Evolutionary conservation across 2,113 vertebrate genomes (phyloP), one percentile per base, ranked within the genome.

Genomic region (Eira barbara): DNA sequence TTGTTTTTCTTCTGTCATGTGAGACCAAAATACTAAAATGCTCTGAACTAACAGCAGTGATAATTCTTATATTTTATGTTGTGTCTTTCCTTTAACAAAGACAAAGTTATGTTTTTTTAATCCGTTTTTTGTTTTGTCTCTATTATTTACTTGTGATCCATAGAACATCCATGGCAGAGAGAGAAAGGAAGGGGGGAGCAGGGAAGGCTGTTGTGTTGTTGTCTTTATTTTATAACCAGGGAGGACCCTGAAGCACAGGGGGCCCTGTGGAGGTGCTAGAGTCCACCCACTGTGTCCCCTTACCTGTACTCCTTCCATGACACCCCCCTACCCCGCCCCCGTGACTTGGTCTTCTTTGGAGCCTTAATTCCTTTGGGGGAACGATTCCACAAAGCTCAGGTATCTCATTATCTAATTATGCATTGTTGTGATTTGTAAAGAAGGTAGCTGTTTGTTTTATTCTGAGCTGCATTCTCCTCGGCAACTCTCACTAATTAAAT

Each of bases 401-500:
- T 78, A 42, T 36, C 85, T 80, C 49, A 52, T 92, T 95, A 76
- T 71, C 84, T 91, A 96, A 92, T 97, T 94, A 87, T 89, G 20
- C 87, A 52, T 81, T 91, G 87, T 93, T 97, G 73, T 97, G 86
- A 97, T 96, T 95, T 82, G 7, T 52, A 86, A 73, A 63, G 59
- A 95, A 86, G 69, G 55, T 95, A 90, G 57, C 67, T 93, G 63
- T 95, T 97, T 89, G 67, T 84, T 91, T 97, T 95, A 93, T 78
- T 95, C 94, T 67, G n/a, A 92, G 87, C n/a, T 61, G 13, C 34
- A 31, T 91, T 90, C 36, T 65, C 82, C 36, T 87, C 27, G 81
- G 81, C 78, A 93, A n/a, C 27, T 84, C 83, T 81, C 80, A 76
- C 80, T 97, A 97, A 95, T 97, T 95, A 97, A 97, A 92, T 95